These are phyloP conservation scores for Lobophora halterata DNA, from an alignment of 2,888 invertebrate species.

Conservation along the genomic window DNA sequence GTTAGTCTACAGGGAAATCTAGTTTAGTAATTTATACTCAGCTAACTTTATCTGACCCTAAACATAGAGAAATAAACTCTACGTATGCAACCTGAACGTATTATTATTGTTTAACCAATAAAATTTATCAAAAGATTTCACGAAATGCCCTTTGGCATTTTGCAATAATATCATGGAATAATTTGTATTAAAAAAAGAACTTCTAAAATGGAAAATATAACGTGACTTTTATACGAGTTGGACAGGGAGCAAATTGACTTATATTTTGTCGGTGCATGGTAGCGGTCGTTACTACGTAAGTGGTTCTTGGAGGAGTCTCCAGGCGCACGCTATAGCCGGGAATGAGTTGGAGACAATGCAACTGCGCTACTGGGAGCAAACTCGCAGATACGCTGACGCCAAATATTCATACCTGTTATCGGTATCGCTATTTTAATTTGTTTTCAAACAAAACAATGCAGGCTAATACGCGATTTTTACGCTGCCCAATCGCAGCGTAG, in stretches of 20 bases:
- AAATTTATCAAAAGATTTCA: too few species aligned
- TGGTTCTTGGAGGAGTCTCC: constrained; percentile 45
- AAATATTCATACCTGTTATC: constrained; percentile 27
- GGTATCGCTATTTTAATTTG: constrained; percentile 14
- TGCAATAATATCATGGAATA: too few species aligned
- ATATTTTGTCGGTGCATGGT: constrained; percentile 42
- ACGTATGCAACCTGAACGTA: too few species aligned
- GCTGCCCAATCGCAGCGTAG: too few species aligned
- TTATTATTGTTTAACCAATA: too few species aligned
- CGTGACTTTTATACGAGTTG: too few species aligned
- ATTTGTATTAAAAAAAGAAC: too few species aligned
- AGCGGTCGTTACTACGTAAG: constrained; percentile 45
- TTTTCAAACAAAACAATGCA: background rate
- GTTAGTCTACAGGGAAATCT: constrained; percentile 8
- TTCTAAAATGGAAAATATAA: too few species aligned
- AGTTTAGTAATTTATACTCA: background rate
- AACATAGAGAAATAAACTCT: too few species aligned
- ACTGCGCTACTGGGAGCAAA: constrained; percentile 44
- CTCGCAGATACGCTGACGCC: constrained; percentile 30
- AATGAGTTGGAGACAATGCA: constrained; percentile 49
- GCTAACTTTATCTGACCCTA: background rate
- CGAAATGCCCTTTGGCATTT: too few species aligned
- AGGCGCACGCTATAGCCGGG: constrained; percentile 46
- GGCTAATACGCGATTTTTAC: too few species aligned
- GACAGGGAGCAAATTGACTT: constrained; percentile 41